Evolutionary conservation across 2,797 vertebrate species (phyloP), one percentile per base, ranked within the genome.

Genomic region (Echiichthys vipera): DNA sequence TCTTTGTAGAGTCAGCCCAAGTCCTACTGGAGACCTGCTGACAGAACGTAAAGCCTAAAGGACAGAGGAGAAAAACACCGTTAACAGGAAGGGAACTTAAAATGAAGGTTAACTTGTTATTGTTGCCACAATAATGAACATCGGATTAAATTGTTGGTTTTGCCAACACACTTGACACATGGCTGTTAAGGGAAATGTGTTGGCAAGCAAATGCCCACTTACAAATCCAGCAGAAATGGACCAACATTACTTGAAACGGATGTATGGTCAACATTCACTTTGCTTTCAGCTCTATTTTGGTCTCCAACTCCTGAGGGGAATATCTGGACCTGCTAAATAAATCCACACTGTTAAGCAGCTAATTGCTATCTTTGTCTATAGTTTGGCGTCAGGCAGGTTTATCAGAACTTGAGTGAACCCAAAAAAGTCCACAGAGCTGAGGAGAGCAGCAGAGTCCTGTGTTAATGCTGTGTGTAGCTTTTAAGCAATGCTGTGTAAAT

Each of bases 41-140:
- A 89, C 95, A 95, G 73, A 95, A 95, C 2, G 87, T 84, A 5
- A 94, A 94, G 13, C 94, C 97, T 98, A 64, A 43, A 50, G 46
- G 9, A 67, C 15, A 64, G 20, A 49, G 4, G 1, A 37, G 12
- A 45, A 34, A 10, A 30, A 58, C 20, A 1, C 20, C 24, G 50
- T 72, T 22, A 30, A 64, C 27, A 20, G 12, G 25, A 9, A 53
- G 32, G 8, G 22, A 15, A n/a, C 7, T 8, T 3, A 18, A 27
- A 59, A 15, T 17, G 36, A 24, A 14, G n/a, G n/a, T 24, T 14
- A 20, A 47, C 45, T 36, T 4, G 6, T 30, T 29, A 27, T 36
- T 4, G 6, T 30, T 29, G 34, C 27, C 15, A 36, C 17, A 39
- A 42, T 36, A 29, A 64, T 34, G 15, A 46, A 62, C 22, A 43